Base-by-base conservation (phyloP, 2,797 vertebrate genomes). In the Pangasius djambal region DNA sequence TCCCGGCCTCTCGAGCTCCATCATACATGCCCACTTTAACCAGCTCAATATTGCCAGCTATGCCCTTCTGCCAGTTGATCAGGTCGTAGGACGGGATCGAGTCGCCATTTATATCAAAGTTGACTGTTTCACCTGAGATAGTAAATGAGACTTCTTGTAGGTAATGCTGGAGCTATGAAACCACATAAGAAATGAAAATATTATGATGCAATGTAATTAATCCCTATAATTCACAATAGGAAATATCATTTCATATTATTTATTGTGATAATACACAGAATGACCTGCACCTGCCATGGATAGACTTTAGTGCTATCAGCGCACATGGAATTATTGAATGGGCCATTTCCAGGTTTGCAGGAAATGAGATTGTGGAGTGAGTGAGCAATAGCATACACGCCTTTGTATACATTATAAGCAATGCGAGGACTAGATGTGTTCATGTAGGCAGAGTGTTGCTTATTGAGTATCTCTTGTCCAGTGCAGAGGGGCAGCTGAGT, bases 51-150 rank as follows among this genome's bases (percentile, higher is more conserved):
- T 93, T 95, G 15, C 95, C 95, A 1, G 87, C 85, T n/a, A 89
- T 88, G 52, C 94, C 94, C 89, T 91, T 93, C 92, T 96, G 95
- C 96, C 96, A 96, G 92, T 96, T 96, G 90, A 96, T 95, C 55
- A 96, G 89, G 88, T 96, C 96, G 89, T 96, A 96, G 72, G 95
- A 95, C 2, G 96, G 95, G 74, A 96, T 91, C 0, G 95, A 95
- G 91, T 96, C 95, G 0, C 96, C 96, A 77, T 96, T 96, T 48
- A 90, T 89, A 93, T 96, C 95, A 94, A 96, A 96, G 88, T 96
- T 95, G 18, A 96, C 95, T 83, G 91, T 91, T 50, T 96, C 95
- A 48, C 92, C 94, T 3, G 88, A 94, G 83, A 96, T 95, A 28
- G 91, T 92, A 82, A 96, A 96, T 65, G 89, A 91, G 1, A 96